Conservation (phyloP, 2,113 vertebrate genomes). For the Carlito syrichta region DNA sequence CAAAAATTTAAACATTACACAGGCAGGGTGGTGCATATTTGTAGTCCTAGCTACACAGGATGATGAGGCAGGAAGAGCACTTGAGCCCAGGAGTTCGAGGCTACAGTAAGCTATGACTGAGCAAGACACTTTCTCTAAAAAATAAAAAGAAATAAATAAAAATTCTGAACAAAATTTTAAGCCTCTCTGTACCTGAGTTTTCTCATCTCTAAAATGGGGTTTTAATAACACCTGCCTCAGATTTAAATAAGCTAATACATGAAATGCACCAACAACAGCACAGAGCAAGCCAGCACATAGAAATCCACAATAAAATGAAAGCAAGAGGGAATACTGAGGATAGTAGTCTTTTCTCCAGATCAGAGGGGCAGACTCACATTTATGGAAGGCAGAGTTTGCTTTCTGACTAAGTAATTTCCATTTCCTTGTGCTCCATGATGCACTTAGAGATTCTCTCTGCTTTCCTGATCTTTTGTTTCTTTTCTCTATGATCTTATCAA, state of each 20-base stretch:
- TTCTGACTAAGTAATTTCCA: background rate
- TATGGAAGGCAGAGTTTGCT: background rate
- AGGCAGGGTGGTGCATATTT: background rate
- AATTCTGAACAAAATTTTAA: background rate
- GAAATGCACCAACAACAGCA: background rate
- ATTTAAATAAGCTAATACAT: background rate
- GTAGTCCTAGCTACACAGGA: background rate
- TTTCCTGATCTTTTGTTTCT: background rate
- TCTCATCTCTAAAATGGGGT: background rate
- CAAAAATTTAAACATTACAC: background rate
- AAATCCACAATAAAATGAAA: background rate
- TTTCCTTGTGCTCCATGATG: background rate
- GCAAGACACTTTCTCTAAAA: no score
- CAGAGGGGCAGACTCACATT: rapidly evolving
- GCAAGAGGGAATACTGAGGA: rapidly evolving
- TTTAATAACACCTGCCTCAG: background rate
- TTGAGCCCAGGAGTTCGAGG: background rate
- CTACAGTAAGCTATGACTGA: background rate
- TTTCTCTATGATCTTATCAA: background rate
- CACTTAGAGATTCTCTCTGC: background rate
- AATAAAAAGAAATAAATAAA: no score
- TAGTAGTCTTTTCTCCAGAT: background rate
- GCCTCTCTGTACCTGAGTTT: background rate
- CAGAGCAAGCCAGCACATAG: background rate
- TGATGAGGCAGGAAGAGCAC: background rate